A percentile compares a stretch with the other conserved stretches of the same genome.
Conservation (phyloP, 1,140 invertebrate species). For the Cotesia typhae region DNA sequence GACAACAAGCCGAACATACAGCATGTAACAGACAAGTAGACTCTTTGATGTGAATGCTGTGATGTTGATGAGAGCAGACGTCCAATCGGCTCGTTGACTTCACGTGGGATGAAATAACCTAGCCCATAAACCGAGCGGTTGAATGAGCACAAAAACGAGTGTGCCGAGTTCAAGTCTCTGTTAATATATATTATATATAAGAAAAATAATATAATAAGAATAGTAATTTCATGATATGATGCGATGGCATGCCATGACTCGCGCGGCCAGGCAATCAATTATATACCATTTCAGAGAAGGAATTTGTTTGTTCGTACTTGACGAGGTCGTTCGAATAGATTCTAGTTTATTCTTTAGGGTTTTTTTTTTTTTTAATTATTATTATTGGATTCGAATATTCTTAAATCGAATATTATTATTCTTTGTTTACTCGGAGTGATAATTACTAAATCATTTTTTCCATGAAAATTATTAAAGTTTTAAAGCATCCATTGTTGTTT, state of each 20-base stretch:
- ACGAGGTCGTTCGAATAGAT: background rate
- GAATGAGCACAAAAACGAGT: conserved; percentile 7
- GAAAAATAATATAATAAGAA: background rate
- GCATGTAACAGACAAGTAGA: background rate
- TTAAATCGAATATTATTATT: no score
- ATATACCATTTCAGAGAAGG: conserved; percentile 9
- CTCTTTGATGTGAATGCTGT: conserved; percentile 10
- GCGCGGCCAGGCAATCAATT: background rate
- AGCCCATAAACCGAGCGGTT: conserved; percentile 14
- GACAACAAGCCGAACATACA: background rate
- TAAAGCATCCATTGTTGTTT: no score
- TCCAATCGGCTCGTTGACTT: conserved; percentile 20
- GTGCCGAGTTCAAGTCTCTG: background rate
- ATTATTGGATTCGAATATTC: no score
- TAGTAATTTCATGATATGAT: no score
- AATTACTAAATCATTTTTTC: no score
- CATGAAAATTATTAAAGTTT: no score
- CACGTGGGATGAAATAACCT: conserved; percentile 9
- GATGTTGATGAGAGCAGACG: conserved; percentile 13
- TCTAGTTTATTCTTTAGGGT: background rate
- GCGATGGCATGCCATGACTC: background rate
- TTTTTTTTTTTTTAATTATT: background rate
- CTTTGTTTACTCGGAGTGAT: no score
- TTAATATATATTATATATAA: background rate
- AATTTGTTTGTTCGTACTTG: conserved; percentile 17